Conservation (phyloP, 2,797 vertebrate species). For the Serranus cabrilla region DNA sequence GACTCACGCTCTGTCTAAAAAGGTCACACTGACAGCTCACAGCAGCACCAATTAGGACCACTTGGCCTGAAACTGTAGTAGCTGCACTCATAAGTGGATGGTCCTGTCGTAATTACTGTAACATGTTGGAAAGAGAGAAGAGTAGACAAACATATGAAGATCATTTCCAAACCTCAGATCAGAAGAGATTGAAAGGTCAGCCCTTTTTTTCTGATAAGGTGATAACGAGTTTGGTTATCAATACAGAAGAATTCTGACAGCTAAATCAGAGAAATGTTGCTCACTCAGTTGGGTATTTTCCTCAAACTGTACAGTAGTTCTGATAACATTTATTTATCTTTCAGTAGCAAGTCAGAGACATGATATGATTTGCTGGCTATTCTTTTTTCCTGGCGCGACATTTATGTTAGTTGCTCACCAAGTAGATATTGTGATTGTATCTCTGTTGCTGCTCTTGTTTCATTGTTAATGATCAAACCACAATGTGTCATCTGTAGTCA, state of each 20-base stretch:
- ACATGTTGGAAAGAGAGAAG: conserved; percentile 6
- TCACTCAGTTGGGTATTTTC: conserved; percentile 31
- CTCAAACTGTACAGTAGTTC: not conserved
- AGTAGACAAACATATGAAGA: not conserved
- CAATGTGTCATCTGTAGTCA: not conserved
- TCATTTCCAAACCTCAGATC: not conserved
- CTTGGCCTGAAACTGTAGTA: conserved; percentile 11
- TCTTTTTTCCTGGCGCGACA: not conserved
- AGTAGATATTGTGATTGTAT: not conserved
- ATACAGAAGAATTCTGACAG: not conserved
- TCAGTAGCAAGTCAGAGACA: not conserved
- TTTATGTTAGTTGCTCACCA: not conserved
- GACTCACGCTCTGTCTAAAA: conserved; percentile 72
- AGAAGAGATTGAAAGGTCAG: conserved; percentile 27
- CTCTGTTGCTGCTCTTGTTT: conserved; percentile 5
- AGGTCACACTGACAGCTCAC: conserved; percentile 68
- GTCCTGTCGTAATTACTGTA: conserved; percentile 31
- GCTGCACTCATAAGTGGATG: conserved; percentile 26
- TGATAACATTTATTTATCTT: conserved; percentile 6
- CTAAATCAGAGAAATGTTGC: conserved; percentile 4
- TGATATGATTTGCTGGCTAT: not conserved
- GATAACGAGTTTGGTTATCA: not conserved
- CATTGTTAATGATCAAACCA: not conserved
- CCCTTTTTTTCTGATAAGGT: conserved; percentile 1
- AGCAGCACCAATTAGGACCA: conserved; percentile 57